phyloP scores from a whole-genome alignment of 2,888 invertebrate species.

The Metellina segmentata region DNA sequence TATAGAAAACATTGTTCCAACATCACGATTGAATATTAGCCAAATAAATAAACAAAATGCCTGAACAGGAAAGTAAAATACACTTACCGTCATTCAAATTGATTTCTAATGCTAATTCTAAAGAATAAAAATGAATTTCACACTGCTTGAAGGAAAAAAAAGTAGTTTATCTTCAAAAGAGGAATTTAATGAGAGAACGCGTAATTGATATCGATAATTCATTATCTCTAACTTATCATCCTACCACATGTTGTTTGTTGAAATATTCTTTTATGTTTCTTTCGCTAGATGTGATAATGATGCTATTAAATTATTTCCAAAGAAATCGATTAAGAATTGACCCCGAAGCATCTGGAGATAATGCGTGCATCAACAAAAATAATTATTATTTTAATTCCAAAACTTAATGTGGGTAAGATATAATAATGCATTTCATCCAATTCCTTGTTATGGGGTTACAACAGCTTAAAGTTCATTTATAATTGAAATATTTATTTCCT shows the following conservation, averaged over 20 bases:
- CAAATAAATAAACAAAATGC: too few species aligned
- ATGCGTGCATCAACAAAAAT: slow-evolving; percentile 16
- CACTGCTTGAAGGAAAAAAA: neutral
- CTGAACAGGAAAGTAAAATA: too few species aligned
- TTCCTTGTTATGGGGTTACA: too few species aligned
- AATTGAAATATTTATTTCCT: too few species aligned
- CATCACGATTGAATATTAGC: too few species aligned
- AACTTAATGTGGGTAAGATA: neutral
- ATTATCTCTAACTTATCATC: slow-evolving; percentile 55
- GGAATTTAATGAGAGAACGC: neutral
- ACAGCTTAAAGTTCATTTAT: too few species aligned
- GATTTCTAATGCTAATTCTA: neutral
- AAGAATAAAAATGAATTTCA: neutral
- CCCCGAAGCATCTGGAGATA: slow-evolving; percentile 13
- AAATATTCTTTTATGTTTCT: slow-evolving; percentile 13
- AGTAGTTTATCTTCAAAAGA: slow-evolving; percentile 8
- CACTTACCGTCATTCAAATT: neutral
- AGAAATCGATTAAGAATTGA: slow-evolving; percentile 31
- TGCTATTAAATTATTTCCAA: slow-evolving; percentile 30
- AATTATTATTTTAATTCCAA: neutral
- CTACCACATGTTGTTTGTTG: slow-evolving; percentile 11
- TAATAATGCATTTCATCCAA: neutral
- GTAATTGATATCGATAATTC: slow-evolving; percentile 63
- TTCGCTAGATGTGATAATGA: slow-evolving; percentile 26
- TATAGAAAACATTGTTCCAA: too few species aligned